phyloP scores from a whole-genome alignment of 2,888 invertebrate genomes.

The Polia nebulosa region DNA sequence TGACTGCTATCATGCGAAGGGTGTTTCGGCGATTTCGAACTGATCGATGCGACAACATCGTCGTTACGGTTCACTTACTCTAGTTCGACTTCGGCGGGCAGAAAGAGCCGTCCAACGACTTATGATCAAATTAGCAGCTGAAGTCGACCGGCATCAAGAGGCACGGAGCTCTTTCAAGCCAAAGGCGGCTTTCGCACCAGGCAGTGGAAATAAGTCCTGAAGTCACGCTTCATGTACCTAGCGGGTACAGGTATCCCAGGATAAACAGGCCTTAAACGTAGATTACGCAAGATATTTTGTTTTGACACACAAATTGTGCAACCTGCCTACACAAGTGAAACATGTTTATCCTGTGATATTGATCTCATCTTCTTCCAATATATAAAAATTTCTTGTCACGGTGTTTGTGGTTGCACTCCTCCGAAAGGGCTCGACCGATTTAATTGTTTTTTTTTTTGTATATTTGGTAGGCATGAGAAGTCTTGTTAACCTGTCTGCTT shows the following conservation, averaged over 20 bases:
- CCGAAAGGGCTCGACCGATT: too few species aligned
- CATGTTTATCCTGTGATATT: constrained; percentile 9
- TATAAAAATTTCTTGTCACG: too few species aligned
- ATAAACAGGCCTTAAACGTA: not conserved
- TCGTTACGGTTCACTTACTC: not conserved
- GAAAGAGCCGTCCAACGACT: too few species aligned
- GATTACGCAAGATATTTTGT: constrained; percentile 1
- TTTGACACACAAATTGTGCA: not conserved
- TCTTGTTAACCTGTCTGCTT: too few species aligned
- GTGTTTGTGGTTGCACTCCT: too few species aligned
- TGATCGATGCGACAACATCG: not conserved
- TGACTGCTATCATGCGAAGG: not conserved
- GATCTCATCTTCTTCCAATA: not conserved
- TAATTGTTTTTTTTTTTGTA: too few species aligned
- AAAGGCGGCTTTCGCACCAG: too few species aligned
- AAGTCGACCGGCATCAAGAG: too few species aligned
- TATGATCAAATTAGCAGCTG: not conserved
- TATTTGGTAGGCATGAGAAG: too few species aligned
- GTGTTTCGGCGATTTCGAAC: not conserved
- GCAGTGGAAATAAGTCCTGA: not conserved
- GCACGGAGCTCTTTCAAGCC: not conserved
- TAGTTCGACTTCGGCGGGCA: not conserved
- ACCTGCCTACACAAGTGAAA: not conserved
- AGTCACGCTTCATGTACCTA: not conserved
- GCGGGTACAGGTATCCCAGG: not conserved